A percentile compares a stretch with the other conserved stretches of the same genome.
These are phyloP conservation scores for Buceros bicornis DNA, from an alignment of 2,797 vertebrate species.

Conservation along the genomic window DNA sequence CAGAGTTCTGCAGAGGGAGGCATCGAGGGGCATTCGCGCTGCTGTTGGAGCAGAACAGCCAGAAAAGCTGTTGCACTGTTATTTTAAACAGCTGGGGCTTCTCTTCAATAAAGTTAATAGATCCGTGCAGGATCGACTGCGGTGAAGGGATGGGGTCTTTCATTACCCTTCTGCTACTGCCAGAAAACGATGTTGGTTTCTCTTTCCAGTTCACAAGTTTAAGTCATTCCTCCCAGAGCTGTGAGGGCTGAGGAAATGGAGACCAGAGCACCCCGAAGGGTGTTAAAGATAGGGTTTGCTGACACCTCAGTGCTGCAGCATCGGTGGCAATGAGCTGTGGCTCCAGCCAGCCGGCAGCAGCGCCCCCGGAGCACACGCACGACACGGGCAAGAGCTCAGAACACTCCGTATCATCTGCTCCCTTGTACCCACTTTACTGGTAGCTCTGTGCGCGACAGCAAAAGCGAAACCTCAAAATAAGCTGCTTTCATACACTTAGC, in stretches of 20 bases:
- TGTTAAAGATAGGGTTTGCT: neutral
- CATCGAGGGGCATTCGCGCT: neutral
- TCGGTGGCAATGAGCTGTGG: neutral
- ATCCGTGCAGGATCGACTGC: neutral
- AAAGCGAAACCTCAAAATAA: neutral
- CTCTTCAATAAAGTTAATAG: neutral
- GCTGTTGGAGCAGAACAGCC: neutral
- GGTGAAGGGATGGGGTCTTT: neutral
- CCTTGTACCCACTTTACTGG: neutral
- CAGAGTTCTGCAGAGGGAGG: neutral
- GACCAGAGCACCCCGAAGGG: rapidly evolving
- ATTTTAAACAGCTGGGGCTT: conserved; percentile 11
- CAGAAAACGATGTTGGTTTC: neutral
- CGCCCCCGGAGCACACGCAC: neutral
- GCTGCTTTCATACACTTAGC: neutral
- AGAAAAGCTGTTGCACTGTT: neutral
- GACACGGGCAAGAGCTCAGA: neutral
- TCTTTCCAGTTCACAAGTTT: neutral
- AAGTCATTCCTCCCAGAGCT: neutral
- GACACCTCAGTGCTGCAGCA: rapidly evolving
- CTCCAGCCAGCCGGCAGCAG: neutral
- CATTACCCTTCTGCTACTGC: neutral
- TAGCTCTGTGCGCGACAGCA: neutral
- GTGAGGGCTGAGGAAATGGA: neutral
- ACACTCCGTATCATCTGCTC: neutral